Evolutionary conservation across 64 coral and sea anemone genomes (phyloP).

Genomic region (Orbicella faveolata): DNA sequence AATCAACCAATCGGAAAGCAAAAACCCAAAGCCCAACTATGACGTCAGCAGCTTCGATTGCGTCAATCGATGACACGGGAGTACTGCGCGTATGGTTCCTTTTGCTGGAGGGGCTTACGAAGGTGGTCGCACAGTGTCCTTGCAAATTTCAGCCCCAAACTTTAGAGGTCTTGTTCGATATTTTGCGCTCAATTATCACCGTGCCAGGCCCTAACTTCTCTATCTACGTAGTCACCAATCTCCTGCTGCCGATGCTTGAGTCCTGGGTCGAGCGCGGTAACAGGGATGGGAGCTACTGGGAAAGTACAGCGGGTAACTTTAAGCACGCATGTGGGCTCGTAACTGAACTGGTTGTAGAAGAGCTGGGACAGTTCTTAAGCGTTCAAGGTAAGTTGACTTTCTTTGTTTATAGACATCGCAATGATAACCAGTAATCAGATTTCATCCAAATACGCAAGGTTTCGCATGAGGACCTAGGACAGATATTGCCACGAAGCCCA

Average conservation of each 20-base stretch:
- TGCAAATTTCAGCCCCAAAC: slow-evolving; percentile 95
- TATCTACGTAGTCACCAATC: slow-evolving; percentile 81
- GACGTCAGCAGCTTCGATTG: slow-evolving; percentile 72
- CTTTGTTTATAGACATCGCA: no score
- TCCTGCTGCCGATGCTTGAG: slow-evolving; percentile 89
- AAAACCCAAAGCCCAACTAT: slow-evolving; percentile 17
- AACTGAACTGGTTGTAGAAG: slow-evolving; percentile 91
- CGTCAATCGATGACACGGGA: slow-evolving; percentile 94
- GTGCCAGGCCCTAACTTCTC: slow-evolving; percentile 97
- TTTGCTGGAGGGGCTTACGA: slow-evolving; percentile 92
- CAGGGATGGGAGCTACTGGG: slow-evolving; percentile 84
- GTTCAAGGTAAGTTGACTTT: slow-evolving; percentile 74
- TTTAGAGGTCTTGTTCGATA: slow-evolving; percentile 93
- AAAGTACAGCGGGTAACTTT: slow-evolving; percentile 96
- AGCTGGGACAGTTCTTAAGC: slow-evolving; percentile 90
- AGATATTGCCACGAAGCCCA: no score
- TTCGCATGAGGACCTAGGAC: no score
- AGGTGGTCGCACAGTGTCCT: slow-evolving; percentile 85
- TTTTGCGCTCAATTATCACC: slow-evolving; percentile 80
- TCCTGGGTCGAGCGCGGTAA: slow-evolving; percentile 89
- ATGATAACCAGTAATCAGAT: no score
- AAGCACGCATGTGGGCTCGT: slow-evolving; percentile 97
- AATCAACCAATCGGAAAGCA: slow-evolving; percentile 25
- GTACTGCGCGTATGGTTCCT: slow-evolving; percentile 97
- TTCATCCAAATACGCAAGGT: no score